phyloP scores from a whole-genome alignment of 2,888 invertebrate genomes.

The Acanthosoma haemorrhoidale region DNA sequence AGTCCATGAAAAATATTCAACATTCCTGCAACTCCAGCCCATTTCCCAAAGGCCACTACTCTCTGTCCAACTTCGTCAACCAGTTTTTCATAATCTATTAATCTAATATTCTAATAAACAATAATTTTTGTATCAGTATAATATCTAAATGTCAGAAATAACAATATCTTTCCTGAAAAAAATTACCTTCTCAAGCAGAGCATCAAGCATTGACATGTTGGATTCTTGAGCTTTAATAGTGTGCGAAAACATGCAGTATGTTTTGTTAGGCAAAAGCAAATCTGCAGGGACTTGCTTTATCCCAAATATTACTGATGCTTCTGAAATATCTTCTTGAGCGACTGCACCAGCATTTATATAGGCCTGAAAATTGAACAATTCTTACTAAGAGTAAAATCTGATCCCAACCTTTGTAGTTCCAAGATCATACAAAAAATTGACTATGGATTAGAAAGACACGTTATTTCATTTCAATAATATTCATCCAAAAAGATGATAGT shows the following conservation, averaged over 20 bases:
- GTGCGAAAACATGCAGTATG: constrained; percentile 98
- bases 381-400: no score
- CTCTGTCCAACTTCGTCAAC: constrained; percentile 83
- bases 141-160: constrained; percentile 15
- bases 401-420: no score
- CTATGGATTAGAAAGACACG: background rate
- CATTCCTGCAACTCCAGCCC: constrained; percentile 97
- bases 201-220: constrained; percentile 95
- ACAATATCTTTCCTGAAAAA: background rate
- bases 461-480: background rate
- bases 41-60: constrained; percentile 97
- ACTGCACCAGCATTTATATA: constrained; percentile 90
- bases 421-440: background rate
- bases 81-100: constrained; percentile 96
- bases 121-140: background rate
- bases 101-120: constrained; percentile 69
- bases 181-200: constrained; percentile 78
- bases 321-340: constrained; percentile 92
- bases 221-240: constrained; percentile 98
- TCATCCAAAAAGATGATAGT: background rate
- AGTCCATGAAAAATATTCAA: constrained; percentile 97
- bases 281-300: constrained; percentile 91
- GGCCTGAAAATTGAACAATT: constrained; percentile 61
- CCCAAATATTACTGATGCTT: constrained; percentile 93
- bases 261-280: constrained; percentile 87